Evolutionary conservation across 1,140 invertebrate genomes (phyloP).

Genomic region (Mamestra configurata): DNA sequence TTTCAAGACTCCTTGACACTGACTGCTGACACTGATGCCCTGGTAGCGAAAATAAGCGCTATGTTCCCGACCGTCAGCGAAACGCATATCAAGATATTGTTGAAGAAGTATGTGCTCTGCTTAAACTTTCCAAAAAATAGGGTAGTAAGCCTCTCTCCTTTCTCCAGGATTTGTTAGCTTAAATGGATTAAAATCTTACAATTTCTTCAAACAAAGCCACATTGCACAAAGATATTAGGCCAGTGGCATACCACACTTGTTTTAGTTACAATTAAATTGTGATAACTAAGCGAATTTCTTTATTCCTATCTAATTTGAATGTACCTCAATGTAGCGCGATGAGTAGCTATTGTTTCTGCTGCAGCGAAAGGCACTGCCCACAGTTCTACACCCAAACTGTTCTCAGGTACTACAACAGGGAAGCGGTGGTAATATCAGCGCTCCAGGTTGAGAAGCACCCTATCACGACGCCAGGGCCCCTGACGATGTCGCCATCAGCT

Average conservation of each 20-base stretch:
- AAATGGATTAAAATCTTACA: too few relatives aligned
- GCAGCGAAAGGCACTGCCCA: background rate
- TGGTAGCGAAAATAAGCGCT: slow-evolving; percentile 94
- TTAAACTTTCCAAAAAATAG: too few relatives aligned
- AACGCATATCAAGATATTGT: slow-evolving; percentile 94
- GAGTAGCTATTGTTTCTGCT: background rate
- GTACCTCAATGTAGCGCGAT: too few relatives aligned
- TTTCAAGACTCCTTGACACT: slow-evolving; percentile 91
- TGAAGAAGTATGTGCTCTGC: slow-evolving; percentile 94
- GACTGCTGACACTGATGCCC: slow-evolving; percentile 90
- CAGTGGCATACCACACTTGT: too few relatives aligned
- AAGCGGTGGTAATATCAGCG: slow-evolving; percentile 97
- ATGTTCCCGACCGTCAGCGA: slow-evolving; percentile 97
- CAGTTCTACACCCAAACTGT: background rate
- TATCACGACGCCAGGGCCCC: slow-evolving; percentile 94
- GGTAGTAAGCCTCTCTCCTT: too few relatives aligned
- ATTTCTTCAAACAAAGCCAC: too few relatives aligned
- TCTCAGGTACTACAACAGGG: slow-evolving; percentile 92
- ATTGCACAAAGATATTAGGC: too few relatives aligned
- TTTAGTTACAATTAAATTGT: too few relatives aligned
- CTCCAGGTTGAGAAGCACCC: slow-evolving; percentile 97
- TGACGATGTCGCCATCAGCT: slow-evolving; percentile 90
- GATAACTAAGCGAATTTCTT: too few relatives aligned
- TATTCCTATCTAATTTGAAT: too few relatives aligned
- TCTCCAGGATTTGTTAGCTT: too few relatives aligned